These are phyloP conservation scores for Littorina saxatilis DNA, from an alignment of 1,140 invertebrate species.

Conservation along the genomic window DNA sequence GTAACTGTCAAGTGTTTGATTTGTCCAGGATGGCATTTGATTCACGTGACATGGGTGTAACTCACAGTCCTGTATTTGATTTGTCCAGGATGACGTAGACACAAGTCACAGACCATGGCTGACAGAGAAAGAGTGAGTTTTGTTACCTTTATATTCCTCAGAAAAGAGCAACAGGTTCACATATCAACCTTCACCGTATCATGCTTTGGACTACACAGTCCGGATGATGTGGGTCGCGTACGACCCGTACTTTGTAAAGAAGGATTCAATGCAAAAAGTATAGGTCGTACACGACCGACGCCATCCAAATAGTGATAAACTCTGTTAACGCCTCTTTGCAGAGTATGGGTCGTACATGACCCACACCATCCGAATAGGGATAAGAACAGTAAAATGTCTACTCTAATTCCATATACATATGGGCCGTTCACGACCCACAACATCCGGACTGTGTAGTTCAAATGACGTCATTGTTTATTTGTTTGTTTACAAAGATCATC, in stretches of 20 bases:
- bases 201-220: neutral
- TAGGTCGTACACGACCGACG: neutral
- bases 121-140: slow-evolving; percentile 48
- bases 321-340: too few species aligned
- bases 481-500: too few species aligned
- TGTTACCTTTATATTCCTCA: neutral
- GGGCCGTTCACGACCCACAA: too few species aligned
- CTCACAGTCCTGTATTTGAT: neutral
- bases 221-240: too few species aligned
- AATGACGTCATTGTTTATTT: too few species aligned
- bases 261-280: neutral
- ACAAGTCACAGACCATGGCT: slow-evolving; percentile 51
- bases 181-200: neutral
- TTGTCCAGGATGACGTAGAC: slow-evolving; percentile 30
- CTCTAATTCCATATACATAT: too few species aligned
- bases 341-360: too few species aligned
- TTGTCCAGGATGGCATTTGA: neutral
- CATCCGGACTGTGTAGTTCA: too few species aligned
- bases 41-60: neutral
- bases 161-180: neutral
- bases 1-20: neutral
- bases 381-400: too few species aligned
- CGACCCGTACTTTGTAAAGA: neutral
- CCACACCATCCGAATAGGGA: too few species aligned
- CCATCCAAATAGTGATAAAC: too few species aligned